Conservation (phyloP, 2,888 invertebrate species). For the Zygogramma bicolorata region DNA sequence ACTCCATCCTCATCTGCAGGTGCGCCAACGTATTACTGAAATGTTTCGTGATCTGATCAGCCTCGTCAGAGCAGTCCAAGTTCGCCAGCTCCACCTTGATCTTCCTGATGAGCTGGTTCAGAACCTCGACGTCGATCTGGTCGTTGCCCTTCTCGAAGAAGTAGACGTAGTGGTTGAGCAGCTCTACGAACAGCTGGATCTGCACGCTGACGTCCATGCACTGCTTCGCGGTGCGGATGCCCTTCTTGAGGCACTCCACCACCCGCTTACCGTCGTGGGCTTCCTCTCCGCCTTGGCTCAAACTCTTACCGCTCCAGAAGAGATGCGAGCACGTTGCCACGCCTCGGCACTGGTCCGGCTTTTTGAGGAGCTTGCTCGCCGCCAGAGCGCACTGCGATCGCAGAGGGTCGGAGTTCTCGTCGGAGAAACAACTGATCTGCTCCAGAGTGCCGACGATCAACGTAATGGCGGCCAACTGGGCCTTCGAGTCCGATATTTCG, state of each 20-base stretch:
- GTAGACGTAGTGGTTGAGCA: constrained; percentile 93
- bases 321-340: constrained; percentile 95
- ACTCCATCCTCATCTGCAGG: constrained; percentile 78
- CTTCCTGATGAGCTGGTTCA: constrained; percentile 83
- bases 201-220: constrained; percentile 97
- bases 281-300: constrained; percentile 67
- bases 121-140: constrained; percentile 61
- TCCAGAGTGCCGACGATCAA: constrained; percentile 96
- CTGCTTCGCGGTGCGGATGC: constrained; percentile 95
- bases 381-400: constrained; percentile 96
- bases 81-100: constrained; percentile 94
- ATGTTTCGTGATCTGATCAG: constrained; percentile 96
- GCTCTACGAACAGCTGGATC: constrained; percentile 94
- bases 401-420: constrained; percentile 97
- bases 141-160: constrained; percentile 86
- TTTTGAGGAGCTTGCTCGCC: constrained; percentile 92
- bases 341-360: constrained; percentile 97
- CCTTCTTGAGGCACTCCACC: constrained; percentile 95
- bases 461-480: constrained; percentile 95
- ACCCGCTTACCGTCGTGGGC: constrained; percentile 93
- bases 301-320: constrained; percentile 92
- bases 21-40: constrained; percentile 92
- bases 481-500: constrained; percentile 97
- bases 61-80: constrained; percentile 94
- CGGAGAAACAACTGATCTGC: constrained; percentile 93